phyloP scores from a whole-genome alignment of 2,888 invertebrate species.

The Leucania comma region DNA sequence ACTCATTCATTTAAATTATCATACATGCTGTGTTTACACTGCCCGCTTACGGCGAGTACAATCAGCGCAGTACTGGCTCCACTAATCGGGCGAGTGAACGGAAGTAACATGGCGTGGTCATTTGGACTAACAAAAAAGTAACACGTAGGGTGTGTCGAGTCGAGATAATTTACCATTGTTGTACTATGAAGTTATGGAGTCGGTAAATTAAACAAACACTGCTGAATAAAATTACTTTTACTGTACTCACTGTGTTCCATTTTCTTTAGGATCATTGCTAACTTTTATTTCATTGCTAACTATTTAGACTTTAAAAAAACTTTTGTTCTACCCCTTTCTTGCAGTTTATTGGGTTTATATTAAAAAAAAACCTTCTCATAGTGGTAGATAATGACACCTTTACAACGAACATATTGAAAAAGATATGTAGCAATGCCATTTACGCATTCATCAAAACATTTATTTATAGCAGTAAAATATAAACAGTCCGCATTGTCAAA shows the following conservation, averaged over 20 bases:
- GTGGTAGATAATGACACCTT: too few species aligned
- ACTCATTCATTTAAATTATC: slow-evolving; percentile 62
- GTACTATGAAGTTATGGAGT: slow-evolving; percentile 43
- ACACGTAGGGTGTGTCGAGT: slow-evolving; percentile 51
- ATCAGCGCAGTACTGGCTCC: slow-evolving; percentile 55
- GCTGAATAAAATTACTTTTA: neutral
- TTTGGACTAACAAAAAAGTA: slow-evolving; percentile 62
- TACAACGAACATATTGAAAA: neutral
- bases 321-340: too few species aligned
- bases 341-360: too few species aligned
- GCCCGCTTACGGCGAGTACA: slow-evolving; percentile 40
- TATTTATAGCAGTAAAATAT: neutral
- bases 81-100: slow-evolving; percentile 59
- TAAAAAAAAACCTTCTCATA: too few species aligned
- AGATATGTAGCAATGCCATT: neutral
- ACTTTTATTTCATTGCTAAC: too few species aligned
- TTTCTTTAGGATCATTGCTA: too few species aligned
- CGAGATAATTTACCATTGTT: slow-evolving; percentile 48
- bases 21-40: slow-evolving; percentile 56
- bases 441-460: neutral
- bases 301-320: too few species aligned
- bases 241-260: neutral
- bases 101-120: slow-evolving; percentile 61
- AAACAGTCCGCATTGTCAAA: slow-evolving; percentile 4
- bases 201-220: slow-evolving; percentile 21